Conservation (phyloP, 2,797 vertebrate species). For the Typhlichthys eigenmanni region DNA sequence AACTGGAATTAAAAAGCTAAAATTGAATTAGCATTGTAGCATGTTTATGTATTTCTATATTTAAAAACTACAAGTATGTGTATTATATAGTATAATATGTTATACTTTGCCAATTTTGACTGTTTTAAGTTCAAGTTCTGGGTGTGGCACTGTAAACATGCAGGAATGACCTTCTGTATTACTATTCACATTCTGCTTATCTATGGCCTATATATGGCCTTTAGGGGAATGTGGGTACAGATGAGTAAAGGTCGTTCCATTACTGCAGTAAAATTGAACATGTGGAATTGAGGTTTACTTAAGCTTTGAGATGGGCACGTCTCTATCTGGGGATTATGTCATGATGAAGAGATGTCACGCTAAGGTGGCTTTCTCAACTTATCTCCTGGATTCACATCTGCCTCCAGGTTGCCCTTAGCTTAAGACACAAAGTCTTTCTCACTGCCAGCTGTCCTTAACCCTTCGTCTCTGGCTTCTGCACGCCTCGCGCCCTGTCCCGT, state of each 20-base stretch:
- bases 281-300: constrained; percentile 59
- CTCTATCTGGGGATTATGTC: constrained; percentile 70
- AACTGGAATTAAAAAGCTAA: too few species aligned
- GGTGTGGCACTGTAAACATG: constrained; percentile 10
- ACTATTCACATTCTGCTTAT: constrained; percentile 20
- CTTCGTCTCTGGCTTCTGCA: constrained; percentile 3
- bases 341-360: constrained; percentile 62
- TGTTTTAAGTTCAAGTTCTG: constrained; percentile 27
- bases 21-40: too few species aligned
- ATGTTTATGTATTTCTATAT: not conserved
- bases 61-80: not conserved
- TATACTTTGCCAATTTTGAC: constrained; percentile 5
- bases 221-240: constrained; percentile 25
- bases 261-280: constrained; percentile 48
- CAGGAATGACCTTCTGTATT: constrained; percentile 26
- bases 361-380: constrained; percentile 59
- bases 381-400: constrained; percentile 50
- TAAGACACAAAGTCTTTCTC: constrained; percentile 25
- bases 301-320: constrained; percentile 53
- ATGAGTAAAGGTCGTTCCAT: constrained; percentile 58
- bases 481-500: constrained; percentile 2
- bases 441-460: constrained; percentile 14
- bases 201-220: not conserved
- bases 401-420: constrained; percentile 53
- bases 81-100: constrained; percentile 7